phyloP scores from a whole-genome alignment of 2,113 vertebrate species.

The Trochalopteron elliotii region DNA sequence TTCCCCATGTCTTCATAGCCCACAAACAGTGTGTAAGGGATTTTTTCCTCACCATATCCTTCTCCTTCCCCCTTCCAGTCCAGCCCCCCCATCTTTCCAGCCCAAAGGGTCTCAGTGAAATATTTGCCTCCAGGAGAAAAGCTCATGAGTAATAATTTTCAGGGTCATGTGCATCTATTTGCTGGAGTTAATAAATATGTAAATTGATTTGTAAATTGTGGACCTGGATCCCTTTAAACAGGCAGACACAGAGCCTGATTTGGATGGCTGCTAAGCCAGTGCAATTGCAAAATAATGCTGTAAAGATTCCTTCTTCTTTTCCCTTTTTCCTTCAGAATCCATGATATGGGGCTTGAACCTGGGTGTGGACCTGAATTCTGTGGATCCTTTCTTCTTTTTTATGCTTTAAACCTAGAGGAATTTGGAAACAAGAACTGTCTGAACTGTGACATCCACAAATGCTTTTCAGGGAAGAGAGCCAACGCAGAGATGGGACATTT shows the following conservation, averaged over 20 bases:
- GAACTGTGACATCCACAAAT: not conserved
- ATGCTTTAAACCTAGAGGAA: not conserved
- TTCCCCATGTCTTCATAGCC: constrained; percentile 4
- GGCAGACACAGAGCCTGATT: not conserved
- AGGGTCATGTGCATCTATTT: not conserved
- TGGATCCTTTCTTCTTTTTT: not conserved
- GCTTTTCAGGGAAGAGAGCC: not conserved
- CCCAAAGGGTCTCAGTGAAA: constrained; percentile 36
- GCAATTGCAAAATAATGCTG: not conserved
- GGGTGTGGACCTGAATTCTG: not conserved
- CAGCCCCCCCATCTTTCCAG: not conserved
- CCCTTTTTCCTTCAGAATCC: not conserved
- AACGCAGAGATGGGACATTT: not conserved
- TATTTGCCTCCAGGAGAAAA: constrained; percentile 1
- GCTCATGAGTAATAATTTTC: not conserved
- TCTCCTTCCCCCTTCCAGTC: not conserved
- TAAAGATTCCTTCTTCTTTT: not conserved
- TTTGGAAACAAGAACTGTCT: not conserved
- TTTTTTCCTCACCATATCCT: not conserved
- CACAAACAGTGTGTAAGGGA: not conserved
- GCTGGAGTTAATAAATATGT: constrained; percentile 12
- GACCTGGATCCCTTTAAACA: not conserved
- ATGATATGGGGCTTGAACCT: not conserved
- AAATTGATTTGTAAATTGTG: not conserved
- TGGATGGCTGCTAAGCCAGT: not conserved